Conservation (phyloP, 2,113 vertebrate genomes). For the Alectura lathami region DNA sequence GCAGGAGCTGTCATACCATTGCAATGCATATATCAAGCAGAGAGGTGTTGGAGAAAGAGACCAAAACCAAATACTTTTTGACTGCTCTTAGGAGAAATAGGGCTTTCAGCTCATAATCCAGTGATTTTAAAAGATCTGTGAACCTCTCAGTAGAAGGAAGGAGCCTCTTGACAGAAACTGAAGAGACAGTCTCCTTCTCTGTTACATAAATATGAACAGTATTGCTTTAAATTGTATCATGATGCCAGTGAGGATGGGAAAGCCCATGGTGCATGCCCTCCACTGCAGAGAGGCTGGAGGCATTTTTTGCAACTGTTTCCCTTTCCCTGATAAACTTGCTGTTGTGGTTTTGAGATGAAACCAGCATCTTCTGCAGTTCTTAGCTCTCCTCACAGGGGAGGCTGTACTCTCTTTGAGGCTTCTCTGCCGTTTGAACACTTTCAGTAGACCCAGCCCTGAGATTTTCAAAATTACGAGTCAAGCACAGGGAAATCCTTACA, state of each 20-base stretch:
- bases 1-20: neutral
- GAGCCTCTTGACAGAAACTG: neutral
- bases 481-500: neutral
- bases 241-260: neutral
- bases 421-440: neutral
- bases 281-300: neutral
- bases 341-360: neutral
- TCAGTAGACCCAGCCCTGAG: neutral
- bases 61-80: neutral
- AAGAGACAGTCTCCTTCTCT: neutral
- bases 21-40: neutral
- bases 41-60: neutral
- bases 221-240: neutral
- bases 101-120: neutral
- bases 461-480: neutral
- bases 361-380: neutral
- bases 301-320: neutral
- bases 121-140: neutral
- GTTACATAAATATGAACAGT: neutral
- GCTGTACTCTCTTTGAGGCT: neutral
- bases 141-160: neutral
- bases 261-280: neutral
- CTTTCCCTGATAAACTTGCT: neutral
- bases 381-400: neutral
- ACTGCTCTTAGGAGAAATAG: neutral